A percentile compares a stretch with the other conserved stretches of the same genome.
Evolutionary conservation across 2,113 vertebrate genomes (phyloP).

Genomic region (Struthio camelus): DNA sequence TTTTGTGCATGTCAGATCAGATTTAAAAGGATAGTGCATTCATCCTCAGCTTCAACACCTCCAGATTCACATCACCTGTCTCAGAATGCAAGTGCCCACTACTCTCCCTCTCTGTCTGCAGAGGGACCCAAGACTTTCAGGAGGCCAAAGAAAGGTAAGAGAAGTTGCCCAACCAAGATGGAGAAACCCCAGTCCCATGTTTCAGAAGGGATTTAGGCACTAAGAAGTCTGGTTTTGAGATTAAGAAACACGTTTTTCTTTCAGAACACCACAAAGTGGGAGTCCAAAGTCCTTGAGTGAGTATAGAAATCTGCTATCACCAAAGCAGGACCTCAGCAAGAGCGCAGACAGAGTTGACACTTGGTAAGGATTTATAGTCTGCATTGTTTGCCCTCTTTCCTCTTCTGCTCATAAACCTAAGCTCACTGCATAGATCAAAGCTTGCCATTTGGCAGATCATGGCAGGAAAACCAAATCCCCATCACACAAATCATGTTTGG

Average conservation of each 20-base stretch:
- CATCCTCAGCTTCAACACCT: not conserved
- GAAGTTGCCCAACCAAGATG: not conserved
- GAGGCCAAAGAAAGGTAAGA: not conserved
- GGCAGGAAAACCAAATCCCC: not conserved
- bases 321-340: not conserved
- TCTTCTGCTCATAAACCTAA: not conserved
- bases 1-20: not conserved
- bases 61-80: no score
- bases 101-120: not conserved
- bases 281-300: not conserved
- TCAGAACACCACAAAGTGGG: not conserved
- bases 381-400: not conserved
- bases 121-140: fast-evolving
- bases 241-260: not conserved
- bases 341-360: not conserved
- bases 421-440: not conserved
- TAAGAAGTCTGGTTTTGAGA: not conserved
- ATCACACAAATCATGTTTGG: fast-evolving
- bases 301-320: not conserved
- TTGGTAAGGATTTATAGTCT: not conserved
- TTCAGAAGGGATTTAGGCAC: not conserved
- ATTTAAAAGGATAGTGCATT: not conserved
- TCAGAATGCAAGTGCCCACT: not conserved
- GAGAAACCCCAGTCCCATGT: not conserved
- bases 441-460: not conserved